phyloP scores from a whole-genome alignment of 2,888 invertebrate genomes.

The Leptarthrus brevirostris region DNA sequence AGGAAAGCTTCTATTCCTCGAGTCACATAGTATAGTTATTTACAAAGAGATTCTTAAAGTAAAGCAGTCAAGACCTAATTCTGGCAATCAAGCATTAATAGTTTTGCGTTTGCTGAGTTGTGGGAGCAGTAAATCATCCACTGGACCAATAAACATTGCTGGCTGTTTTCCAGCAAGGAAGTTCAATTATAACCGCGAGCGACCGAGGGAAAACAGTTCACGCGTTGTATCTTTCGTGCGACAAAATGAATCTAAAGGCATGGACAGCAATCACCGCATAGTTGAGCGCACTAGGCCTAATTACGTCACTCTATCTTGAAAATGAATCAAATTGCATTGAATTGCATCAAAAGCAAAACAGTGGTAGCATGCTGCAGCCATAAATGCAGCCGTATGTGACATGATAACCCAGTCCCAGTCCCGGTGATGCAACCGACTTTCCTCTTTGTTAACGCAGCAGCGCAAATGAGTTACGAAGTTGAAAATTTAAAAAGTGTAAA shows the following conservation, averaged over 20 bases:
- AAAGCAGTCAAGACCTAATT: too few relatives aligned
- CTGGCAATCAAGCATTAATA: too few relatives aligned
- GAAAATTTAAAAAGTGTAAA: slow-evolving; percentile 19
- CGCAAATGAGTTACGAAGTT: slow-evolving; percentile 16
- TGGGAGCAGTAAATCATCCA: slow-evolving; percentile 16
- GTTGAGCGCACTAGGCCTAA: slow-evolving; percentile 11
- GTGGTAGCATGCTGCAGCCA: not conserved
- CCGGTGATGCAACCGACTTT: slow-evolving; percentile 43
- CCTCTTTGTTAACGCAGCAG: slow-evolving; percentile 16
- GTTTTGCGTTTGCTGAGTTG: not conserved
- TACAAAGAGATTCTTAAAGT: too few relatives aligned
- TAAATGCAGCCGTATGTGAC: slow-evolving; percentile 11
- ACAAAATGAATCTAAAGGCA: not conserved
- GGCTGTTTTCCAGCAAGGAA: not conserved
- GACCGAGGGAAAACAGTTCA: not conserved
- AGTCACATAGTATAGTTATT: too few relatives aligned
- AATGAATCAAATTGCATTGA: slow-evolving; percentile 36
- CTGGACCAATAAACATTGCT: too few relatives aligned
- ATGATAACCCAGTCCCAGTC: slow-evolving; percentile 39
- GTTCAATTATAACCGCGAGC: not conserved
- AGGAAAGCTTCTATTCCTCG: too few relatives aligned
- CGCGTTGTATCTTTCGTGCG: not conserved
- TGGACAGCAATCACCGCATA: not conserved
- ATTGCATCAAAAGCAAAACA: slow-evolving; percentile 17
- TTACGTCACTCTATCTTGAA: slow-evolving; percentile 32